Evolutionary conservation across 2,888 invertebrate species (phyloP).

Genomic region (Deilephila elpenor): DNA sequence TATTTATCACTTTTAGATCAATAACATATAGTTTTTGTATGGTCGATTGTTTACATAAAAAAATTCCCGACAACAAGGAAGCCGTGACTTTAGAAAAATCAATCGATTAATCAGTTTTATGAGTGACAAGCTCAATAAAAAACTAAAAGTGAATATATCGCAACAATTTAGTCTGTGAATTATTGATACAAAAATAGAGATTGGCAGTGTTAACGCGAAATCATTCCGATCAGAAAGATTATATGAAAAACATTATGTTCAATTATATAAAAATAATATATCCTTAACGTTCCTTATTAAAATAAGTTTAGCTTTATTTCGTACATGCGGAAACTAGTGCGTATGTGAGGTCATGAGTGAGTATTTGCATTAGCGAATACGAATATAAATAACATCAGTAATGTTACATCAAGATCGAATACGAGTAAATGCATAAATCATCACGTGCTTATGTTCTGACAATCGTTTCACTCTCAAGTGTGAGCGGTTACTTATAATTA

Average conservation of each 20-base stretch:
- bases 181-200: neutral
- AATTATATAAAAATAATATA: neutral
- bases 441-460: neutral
- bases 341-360: constrained; percentile 13
- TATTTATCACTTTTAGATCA: constrained; percentile 21
- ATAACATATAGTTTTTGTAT: constrained; percentile 15
- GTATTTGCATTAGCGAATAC: constrained; percentile 14
- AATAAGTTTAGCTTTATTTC: constrained; percentile 7
- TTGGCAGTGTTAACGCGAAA: neutral
- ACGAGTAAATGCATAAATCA: neutral
- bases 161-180: neutral
- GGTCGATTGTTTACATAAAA: constrained; percentile 11
- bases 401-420: constrained; percentile 43
- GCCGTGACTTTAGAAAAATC: neutral
- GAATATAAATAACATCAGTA: constrained; percentile 42
- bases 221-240: neutral
- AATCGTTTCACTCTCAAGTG: neutral
- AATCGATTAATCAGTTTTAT: neutral
- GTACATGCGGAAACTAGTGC: constrained; percentile 11
- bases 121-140: neutral
- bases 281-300: neutral
- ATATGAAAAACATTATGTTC: constrained; percentile 4
- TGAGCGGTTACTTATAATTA: neutral
- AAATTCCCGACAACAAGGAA: neutral
- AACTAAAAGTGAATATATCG: no score